phyloP scores from a whole-genome alignment of 2,797 vertebrate species.

The Prunella strophiata region DNA sequence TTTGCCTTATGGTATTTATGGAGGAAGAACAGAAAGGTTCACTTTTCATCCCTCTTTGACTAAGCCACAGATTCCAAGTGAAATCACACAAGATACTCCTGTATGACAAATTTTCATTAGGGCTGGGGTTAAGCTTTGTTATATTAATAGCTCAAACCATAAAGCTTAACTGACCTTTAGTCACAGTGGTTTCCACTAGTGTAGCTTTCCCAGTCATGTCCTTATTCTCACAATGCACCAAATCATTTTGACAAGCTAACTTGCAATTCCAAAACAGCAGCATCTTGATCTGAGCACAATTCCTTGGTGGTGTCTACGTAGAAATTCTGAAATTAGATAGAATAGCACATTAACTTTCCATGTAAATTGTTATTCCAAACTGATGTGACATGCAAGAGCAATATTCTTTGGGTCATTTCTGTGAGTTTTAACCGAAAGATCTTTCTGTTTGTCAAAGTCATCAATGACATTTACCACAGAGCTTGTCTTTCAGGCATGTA shows the following conservation, averaged over 20 bases:
- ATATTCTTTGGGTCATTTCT: not conserved
- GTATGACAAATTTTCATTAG: not conserved
- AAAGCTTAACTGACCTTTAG: conserved; percentile 46
- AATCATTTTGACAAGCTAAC: conserved; percentile 52
- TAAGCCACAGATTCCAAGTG: not conserved
- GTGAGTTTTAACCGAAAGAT: conserved; percentile 2
- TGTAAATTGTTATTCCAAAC: conserved; percentile 25
- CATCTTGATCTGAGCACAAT: not conserved
- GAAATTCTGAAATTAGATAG: conserved; percentile 73
- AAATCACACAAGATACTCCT: not conserved
- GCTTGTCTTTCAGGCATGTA: not conserved
- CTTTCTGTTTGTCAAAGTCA: conserved; percentile 24
- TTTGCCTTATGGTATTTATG: not conserved
- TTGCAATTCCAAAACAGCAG: not conserved
- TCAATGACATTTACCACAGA: not conserved
- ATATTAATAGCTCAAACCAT: not conserved
- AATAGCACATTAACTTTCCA: conserved; percentile 14
- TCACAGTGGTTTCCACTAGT: not conserved
- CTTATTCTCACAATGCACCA: not conserved
- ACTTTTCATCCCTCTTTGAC: not conserved
- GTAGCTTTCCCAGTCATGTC: not conserved
- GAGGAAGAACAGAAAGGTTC: not conserved
- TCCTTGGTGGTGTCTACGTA: conserved; percentile 45
- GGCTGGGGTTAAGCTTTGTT: not conserved
- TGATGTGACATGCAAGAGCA: not conserved